Percentiles rank a stretch among this genome's conserved stretches.
phyloP scores from a whole-genome alignment of 2,113 vertebrate species.

The Percina caprodes region DNA sequence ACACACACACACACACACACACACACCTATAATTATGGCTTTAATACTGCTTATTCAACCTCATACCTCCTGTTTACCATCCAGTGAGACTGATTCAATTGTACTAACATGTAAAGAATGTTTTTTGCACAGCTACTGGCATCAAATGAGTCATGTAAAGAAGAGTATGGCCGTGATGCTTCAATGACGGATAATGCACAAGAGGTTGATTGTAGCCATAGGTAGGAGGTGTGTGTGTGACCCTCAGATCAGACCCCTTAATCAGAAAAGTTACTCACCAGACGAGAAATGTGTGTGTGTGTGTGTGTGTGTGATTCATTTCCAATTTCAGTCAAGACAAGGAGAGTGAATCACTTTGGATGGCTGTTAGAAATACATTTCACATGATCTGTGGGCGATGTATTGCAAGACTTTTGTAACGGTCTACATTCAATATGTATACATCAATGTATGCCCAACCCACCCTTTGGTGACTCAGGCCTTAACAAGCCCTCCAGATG shows the following conservation, averaged over 20 bases:
- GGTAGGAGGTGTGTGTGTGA: constrained; percentile 4
- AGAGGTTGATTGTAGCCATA: constrained; percentile 48
- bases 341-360: constrained; percentile 45
- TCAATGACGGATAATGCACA: constrained; percentile 50
- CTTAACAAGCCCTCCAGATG: constrained; percentile 53
- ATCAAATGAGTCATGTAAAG: constrained; percentile 34
- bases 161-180: constrained; percentile 7
- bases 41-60: constrained; percentile 49
- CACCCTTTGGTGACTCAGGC: constrained; percentile 64
- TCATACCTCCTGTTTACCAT: constrained; percentile 38
- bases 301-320: constrained; percentile 54
- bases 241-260: constrained; percentile 36
- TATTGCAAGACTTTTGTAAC: constrained; percentile 41
- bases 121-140: background rate
- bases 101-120: constrained; percentile 54
- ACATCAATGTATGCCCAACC: background rate
- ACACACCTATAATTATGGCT: constrained; percentile 56
- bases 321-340: constrained; percentile 1
- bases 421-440: constrained; percentile 23
- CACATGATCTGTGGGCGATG: constrained; percentile 53
- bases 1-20: too few species aligned
- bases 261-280: constrained; percentile 54
- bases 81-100: constrained; percentile 8
- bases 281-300: constrained; percentile 7
- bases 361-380: constrained; percentile 23